Evolutionary conservation across 2,797 vertebrate genomes (phyloP), one percentile per base, ranked within the genome.

Genomic region (Enteromius afrohamiltoni): DNA sequence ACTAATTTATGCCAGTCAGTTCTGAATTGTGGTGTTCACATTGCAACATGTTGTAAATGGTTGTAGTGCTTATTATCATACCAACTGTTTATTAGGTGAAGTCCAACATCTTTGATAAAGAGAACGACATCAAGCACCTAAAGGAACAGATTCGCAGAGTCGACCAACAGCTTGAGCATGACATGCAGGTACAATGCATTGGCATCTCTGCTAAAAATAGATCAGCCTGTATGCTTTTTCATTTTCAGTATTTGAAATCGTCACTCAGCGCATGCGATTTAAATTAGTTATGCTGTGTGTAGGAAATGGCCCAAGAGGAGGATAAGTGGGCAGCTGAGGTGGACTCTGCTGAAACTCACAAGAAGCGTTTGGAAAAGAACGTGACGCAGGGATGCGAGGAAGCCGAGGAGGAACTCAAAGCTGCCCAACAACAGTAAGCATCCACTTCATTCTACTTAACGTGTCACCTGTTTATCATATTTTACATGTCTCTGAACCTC

Each of bases 91-190:
- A n/a, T 68, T 53, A 95, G 95, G 85, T 95, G 53, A 93, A 90
- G 75, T 95, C 90, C 2, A 94, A 94, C 88, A 89, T 94, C 26
- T 77, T 89, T 29, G 94, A 96, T 79, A 95, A 95, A 85, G 86
- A 89, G 42, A 95, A 94, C 8, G 94, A 95, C 85, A 78, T 94
- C 29, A 95, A 95, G 78, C 93, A 91, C 78, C 78, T 95, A 82
- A 94, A 87, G 82, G 94, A 95, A 85, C 93, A 95, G 89, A 93
- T 95, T 79, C 92, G 93, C 37, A 94, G 92, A 79, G 81, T 95
- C 73, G 95, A 96, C 51, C 93, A 95, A 40, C 89, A 87, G 37
- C 71, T 93, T 84, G 94, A 94, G 68, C 83, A 83, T 47, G 91
- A 91, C 67, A 91, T 93, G 89, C 92, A 94, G 94, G 95, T 94